Evolutionary conservation across 2,797 vertebrate genomes (phyloP), one percentile per base, ranked within the genome.

Genomic region (Myiotriccus ornatus): DNA sequence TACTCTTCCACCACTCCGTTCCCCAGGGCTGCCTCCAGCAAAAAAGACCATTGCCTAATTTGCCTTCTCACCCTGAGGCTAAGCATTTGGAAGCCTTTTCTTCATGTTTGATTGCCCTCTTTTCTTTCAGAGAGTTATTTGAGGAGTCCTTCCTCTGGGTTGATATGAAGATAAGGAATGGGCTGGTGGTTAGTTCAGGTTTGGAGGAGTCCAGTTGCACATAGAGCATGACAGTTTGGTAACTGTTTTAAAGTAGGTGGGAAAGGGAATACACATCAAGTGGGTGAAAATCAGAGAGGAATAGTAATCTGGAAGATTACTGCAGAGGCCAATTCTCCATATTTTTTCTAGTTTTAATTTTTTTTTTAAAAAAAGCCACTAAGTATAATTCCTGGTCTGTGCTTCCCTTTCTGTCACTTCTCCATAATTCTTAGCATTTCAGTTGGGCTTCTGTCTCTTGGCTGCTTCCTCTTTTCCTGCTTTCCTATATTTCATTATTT

Each of bases 371-470:
- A n/a, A n/a, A 52, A 94, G 95, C 91, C 86, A 90, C 96, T 57
- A 77, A 90, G 35, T 97, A 97, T 97, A 98, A 99, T 99, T 99
- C 99, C 99, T 98, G 98, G 95, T 98, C 96, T 95, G 95, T 97
- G 98, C 98, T 99, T 99, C 99, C 99, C 98, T 99, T 99, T 99
- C 98, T 99, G 99, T 98, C 98, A 99, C 99, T 99, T 99, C 99
- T 99, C 99, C 99, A 98, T 99, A 98, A 98, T 97, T 99, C 98
- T 99, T 98, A 94, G 96, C 97, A 97, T 99, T 99, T 99, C 98
- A 93, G 99, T 99, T 99, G 98, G 98, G 98, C 98, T 98, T 96
- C 91, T 95, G 97, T 98, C 98, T 94, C 57, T 92, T 90, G 96
- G 97, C 94, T 97, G 98, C 98, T 99, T 99, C 99, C 99, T 98